These are phyloP conservation scores for Sinelater perroti DNA, from an alignment of 2,888 invertebrate genomes.

Conservation along the genomic window DNA sequence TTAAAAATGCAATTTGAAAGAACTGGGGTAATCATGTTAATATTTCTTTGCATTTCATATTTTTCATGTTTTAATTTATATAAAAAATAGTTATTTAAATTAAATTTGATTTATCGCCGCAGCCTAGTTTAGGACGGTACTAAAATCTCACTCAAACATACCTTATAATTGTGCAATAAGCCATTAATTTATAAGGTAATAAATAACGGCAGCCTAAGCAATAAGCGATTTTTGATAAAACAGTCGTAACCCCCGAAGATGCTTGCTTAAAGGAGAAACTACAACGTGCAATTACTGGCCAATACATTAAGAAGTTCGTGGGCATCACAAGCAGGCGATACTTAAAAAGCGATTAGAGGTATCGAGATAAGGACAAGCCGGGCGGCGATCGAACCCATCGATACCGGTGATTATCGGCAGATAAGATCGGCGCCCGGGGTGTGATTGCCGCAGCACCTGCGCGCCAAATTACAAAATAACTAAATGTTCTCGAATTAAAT, in stretches of 20 bases:
- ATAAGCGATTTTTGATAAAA: conserved; percentile 17
- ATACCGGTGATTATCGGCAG: conserved; percentile 41
- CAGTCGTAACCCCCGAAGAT: conserved; percentile 2
- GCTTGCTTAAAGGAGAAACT: conserved; percentile 11
- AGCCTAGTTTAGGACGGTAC: no score
- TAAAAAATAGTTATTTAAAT: no score
- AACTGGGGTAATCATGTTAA: no score
- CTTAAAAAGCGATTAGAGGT: conserved; percentile 41
- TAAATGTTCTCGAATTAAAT: conserved; percentile 44
- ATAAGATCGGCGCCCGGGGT: conserved; percentile 39
- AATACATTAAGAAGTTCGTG: conserved; percentile 27
- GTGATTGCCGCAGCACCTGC: conserved; percentile 43
- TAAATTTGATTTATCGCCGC: no score
- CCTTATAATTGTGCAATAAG: conserved; percentile 16
- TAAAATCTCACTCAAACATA: conserved; percentile 8
- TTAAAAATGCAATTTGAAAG: no score
- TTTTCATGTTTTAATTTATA: no score
- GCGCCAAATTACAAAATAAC: conserved; percentile 40
- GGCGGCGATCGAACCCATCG: conserved; percentile 41
- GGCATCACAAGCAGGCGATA: conserved; percentile 20
- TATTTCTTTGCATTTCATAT: no score
- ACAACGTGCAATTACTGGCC: conserved; percentile 13
- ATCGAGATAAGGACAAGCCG: conserved; percentile 37
- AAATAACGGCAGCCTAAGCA: no score
- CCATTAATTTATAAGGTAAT: no score